These are phyloP conservation scores for Dasysyrphus albostriatus DNA, from an alignment of 2,888 invertebrate species.

Conservation along the genomic window DNA sequence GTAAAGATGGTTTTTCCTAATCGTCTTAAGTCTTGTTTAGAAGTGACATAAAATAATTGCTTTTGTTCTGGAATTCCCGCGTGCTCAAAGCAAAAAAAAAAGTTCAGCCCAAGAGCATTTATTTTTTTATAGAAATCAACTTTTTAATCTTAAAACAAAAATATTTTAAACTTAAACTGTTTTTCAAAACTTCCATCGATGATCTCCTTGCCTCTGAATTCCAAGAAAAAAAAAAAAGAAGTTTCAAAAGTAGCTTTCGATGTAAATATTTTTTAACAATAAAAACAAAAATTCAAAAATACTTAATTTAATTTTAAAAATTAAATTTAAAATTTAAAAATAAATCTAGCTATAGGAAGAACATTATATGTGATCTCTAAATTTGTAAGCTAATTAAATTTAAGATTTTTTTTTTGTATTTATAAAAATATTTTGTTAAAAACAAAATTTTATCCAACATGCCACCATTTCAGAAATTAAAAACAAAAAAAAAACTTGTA, in stretches of 20 bases:
- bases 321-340: slow-evolving; percentile 15
- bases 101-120: too few relatives aligned
- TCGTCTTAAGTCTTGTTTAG: too few relatives aligned
- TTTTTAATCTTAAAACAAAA: too few relatives aligned
- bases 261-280: slow-evolving; percentile 63
- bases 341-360: slow-evolving; percentile 58
- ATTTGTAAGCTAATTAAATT: slow-evolving; percentile 74
- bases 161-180: background rate
- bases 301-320: slow-evolving; percentile 51
- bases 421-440: slow-evolving; percentile 12
- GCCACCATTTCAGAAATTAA: slow-evolving; percentile 24
- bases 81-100: too few relatives aligned
- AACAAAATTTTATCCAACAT: slow-evolving; percentile 47
- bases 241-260: slow-evolving; percentile 53
- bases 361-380: slow-evolving; percentile 78
- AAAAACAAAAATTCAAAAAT: slow-evolving; percentile 57
- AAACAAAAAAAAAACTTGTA: background rate
- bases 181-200: background rate
- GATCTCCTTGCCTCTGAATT: background rate
- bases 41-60: too few relatives aligned
- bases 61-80: too few relatives aligned
- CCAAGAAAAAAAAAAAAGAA: slow-evolving; percentile 8
- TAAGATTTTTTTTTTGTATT: slow-evolving; percentile 25
- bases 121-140: too few relatives aligned
- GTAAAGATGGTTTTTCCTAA: too few relatives aligned